A percentile compares a stretch with the other conserved stretches of the same genome.
phyloP scores from a whole-genome alignment of 35 echinoderm and acorn worm genomes.

The Patiria miniata region DNA sequence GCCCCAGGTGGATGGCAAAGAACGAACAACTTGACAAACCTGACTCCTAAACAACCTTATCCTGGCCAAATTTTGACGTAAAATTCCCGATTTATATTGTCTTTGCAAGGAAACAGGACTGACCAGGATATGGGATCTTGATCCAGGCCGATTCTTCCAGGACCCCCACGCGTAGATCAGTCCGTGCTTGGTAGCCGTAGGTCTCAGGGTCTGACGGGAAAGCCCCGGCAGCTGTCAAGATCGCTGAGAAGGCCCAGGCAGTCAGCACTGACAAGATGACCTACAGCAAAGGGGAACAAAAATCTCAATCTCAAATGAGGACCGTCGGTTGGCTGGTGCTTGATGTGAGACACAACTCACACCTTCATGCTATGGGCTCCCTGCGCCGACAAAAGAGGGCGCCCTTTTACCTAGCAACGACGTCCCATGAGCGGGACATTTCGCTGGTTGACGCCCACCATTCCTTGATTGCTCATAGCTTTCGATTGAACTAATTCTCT shows the following conservation, averaged over 20 bases:
- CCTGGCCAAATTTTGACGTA: too few species aligned
- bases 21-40: too few species aligned
- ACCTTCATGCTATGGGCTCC: too few species aligned
- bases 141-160: conserved; percentile 65
- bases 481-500: too few species aligned
- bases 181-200: conserved; percentile 60
- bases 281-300: background rate
- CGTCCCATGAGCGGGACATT: too few species aligned
- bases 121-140: conserved; percentile 76
- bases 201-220: conserved; percentile 25
- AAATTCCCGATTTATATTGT: too few species aligned
- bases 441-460: background rate
- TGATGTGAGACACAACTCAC: background rate
- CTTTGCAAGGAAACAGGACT: too few species aligned
- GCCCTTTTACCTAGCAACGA: too few species aligned
- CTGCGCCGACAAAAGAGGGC: too few species aligned
- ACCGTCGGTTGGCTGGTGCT: too few species aligned
- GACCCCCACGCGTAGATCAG: conserved; percentile 54
- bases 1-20: background rate
- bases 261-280: conserved; percentile 72
- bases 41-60: too few species aligned
- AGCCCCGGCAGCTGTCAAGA: conserved; percentile 56
- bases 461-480: background rate
- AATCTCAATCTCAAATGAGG: too few species aligned
- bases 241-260: conserved; percentile 66